Base-by-base conservation (phyloP, 2,797 vertebrate genomes). In the Capromys pilorides region DNA sequence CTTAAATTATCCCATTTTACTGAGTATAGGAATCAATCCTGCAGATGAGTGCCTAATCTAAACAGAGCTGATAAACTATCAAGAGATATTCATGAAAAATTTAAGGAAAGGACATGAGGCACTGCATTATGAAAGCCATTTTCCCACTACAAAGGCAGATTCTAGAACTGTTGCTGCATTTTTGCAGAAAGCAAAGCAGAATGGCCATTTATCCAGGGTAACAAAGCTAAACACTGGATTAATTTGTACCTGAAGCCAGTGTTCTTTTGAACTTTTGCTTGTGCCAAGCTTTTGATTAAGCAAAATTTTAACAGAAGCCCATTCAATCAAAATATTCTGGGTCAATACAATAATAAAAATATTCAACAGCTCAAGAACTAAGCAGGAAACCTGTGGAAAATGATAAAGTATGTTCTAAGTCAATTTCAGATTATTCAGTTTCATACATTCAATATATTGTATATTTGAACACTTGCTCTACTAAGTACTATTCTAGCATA, bases 191-290 rank as follows among this genome's bases (percentile, higher is more conserved):
- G 18, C n/a, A 69, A 16, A 83, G 21, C 1, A 51, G 39, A 95
- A 49, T 75, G 0, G 82, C 9, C 79, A 51, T 14, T 39, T 14
- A 59, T 21, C 33, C 6, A 41, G 67, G 28, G 26, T 3, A 26
- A 71, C 33, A 78, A 1, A 36, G 51, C 62, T 90, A 59, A 87
- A 19, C 11, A 73, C 77, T 88, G 66, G 22, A 33, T 84, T 49
- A 89, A 84, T 75, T 19, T 67, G 92, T 84, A 88, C 33, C 61
- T 85, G 61, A 91, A 94, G 57, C 62, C 57, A 75, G 18, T n/a
- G 8, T 71, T 57, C 66, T 89, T 95, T 33, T 11, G 19, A 92
- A 85, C 51, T 87, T 89, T 26, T n/a, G 6, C 28, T 2, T 71
- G 28, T 75, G 36, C 24, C 64, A 77, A 86, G 41, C 24, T 67